A percentile compares a stretch with the other conserved stretches of the same genome.
Conservation (phyloP, 2,797 vertebrate genomes). For the Acanthurus leucopareius region DNA sequence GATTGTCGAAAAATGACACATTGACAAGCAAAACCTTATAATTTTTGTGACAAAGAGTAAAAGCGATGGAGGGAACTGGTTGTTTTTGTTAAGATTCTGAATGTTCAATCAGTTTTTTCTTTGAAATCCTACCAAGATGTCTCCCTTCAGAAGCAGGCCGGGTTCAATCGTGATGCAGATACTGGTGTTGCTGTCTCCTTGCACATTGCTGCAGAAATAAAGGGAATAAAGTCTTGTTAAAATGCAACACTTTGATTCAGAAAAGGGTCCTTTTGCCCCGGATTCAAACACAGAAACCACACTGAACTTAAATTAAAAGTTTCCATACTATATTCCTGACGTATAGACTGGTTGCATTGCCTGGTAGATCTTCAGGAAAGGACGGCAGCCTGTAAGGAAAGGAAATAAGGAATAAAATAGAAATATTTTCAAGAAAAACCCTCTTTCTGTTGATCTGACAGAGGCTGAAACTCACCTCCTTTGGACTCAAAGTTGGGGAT, state of each 20-base stretch:
- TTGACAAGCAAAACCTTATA: no score
- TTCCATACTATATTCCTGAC: constrained; percentile 95
- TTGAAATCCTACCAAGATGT: constrained; percentile 90
- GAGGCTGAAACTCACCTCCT: constrained; percentile 86
- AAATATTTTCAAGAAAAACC: background rate
- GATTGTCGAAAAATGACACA: background rate
- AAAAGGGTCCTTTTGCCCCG: background rate
- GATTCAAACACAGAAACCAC: constrained; percentile 26
- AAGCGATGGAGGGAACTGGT: background rate
- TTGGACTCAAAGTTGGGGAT: constrained; percentile 97
- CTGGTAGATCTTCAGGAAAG: constrained; percentile 98
- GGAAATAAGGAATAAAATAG: background rate
- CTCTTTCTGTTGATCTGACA: rapidly evolving
- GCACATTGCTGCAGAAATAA: constrained; percentile 88
- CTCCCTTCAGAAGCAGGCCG: constrained; percentile 93
- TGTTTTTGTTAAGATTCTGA: no score
- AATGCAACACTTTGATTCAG: background rate
- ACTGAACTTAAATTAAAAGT: constrained; percentile 21
- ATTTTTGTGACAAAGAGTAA: background rate
- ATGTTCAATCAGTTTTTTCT: background rate
- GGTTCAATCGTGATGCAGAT: constrained; percentile 98
- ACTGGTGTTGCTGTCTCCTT: constrained; percentile 95
- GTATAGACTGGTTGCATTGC: constrained; percentile 98
- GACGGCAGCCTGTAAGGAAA: constrained; percentile 91
- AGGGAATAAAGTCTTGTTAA: background rate